Conservation (phyloP, 2,113 vertebrate species). For the Pollachius pollachius region DNA sequence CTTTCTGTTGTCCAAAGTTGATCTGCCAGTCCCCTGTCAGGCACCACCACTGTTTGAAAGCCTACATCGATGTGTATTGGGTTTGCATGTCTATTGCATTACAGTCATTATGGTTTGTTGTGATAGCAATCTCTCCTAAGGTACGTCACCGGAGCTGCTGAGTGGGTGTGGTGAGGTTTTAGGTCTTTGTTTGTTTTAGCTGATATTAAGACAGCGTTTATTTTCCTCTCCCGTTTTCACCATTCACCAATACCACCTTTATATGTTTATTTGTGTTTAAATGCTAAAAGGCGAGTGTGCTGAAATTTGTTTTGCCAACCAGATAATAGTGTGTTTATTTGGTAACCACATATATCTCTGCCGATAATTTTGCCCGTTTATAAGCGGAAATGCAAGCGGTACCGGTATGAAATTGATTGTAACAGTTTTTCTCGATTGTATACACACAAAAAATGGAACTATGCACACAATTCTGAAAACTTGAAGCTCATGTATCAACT, state of each 20-base stretch:
- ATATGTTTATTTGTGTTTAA: background rate
- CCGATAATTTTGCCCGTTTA: background rate
- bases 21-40: too few species aligned
- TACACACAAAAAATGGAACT: too few species aligned
- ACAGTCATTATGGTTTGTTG: background rate
- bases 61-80: background rate
- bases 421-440: too few species aligned
- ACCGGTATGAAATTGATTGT: background rate
- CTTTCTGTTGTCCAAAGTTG: too few species aligned
- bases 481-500: too few species aligned
- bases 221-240: background rate
- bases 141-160: background rate
- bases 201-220: background rate
- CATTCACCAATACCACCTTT: background rate
- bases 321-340: background rate
- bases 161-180: background rate
- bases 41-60: background rate
- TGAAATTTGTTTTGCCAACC: background rate
- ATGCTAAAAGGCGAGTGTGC: background rate
- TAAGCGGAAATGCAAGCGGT: background rate
- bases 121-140: background rate
- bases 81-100: background rate
- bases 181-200: background rate
- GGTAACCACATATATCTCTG: background rate
- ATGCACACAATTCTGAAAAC: too few species aligned